Base-by-base conservation (phyloP, 1,140 invertebrate species). In the Papilio xuthus region DNA sequence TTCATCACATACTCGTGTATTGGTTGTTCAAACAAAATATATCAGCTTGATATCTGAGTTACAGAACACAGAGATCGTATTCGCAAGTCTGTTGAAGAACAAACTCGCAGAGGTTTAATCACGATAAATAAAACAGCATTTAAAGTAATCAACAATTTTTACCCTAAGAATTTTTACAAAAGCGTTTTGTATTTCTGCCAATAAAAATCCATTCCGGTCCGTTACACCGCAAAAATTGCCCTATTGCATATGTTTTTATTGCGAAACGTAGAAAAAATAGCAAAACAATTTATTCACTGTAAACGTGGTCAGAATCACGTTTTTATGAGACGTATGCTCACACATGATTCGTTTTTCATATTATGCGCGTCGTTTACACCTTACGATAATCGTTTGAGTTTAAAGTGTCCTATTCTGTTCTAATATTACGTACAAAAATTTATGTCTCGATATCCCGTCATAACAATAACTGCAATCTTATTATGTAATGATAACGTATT, bases 271-370 rank as follows among this genome's bases (percentile, higher is more conserved):
- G 60, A 67, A 67, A 67, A 50, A 47, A 75, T 56, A 75, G 23
- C 47, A 75, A 75, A 75, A 75, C 73, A 75, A 75, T 75, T 76
- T 76, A 76, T 76, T 76, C 74, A 63, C 50, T 76, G 74, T 76
- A 76, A 76, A 76, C 74, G 74, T 60, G 74, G 74, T 76, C 74
- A 76, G 74, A 76, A 76, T 76, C 74, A 63, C 50, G 74, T 76
- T 83, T 79, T 82, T 80, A 79, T 78, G 85, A 78, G 82, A 82
- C 81, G 83, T 82, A 83, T 82, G 82, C 80, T 83, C 79, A 80
- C 80, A 82, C 81, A 82, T 80, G 81, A 83, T 82, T 83, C 82
- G 78, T 83, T 86, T 86, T 80, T 80, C 56, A 83, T 85, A 84
- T 76, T 76, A 63, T 74, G 60, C 42, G 56, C 9, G 42, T 3